These are phyloP conservation scores for Aphelenchoides avenae DNA, from an alignment of 1,140 invertebrate species.

Conservation along the genomic window DNA sequence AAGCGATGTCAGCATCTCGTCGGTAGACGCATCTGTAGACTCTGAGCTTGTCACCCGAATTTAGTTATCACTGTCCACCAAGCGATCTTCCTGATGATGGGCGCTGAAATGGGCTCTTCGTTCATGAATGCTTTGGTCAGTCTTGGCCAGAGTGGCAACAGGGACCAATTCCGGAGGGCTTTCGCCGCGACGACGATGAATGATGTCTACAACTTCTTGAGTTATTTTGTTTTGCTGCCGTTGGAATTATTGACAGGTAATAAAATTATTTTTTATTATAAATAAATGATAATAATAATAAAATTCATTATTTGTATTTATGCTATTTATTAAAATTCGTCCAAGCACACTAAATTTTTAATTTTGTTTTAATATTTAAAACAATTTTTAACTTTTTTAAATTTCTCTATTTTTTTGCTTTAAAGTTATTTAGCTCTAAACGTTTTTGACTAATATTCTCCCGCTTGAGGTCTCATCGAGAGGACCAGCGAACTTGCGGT, in stretches of 20 bases:
- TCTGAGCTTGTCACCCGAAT: too few species aligned
- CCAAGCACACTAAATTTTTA: too few species aligned
- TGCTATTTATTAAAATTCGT: too few species aligned
- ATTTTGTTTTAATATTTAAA: too few species aligned
- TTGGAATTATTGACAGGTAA: too few species aligned
- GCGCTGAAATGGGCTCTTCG: slow-evolving; percentile 60
- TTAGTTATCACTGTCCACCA: slow-evolving; percentile 58
- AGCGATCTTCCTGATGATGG: slow-evolving; percentile 61
- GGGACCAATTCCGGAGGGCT: slow-evolving; percentile 60
- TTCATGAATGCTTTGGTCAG: slow-evolving; percentile 60
- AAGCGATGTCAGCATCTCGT: too few species aligned
- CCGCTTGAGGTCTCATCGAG: slow-evolving; percentile 40
- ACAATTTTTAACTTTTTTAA: too few species aligned
- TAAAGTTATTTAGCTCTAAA: slow-evolving; percentile 34
- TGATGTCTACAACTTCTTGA: slow-evolving; percentile 63
- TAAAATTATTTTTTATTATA: too few species aligned
- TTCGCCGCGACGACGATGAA: slow-evolving; percentile 62
- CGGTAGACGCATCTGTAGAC: too few species aligned
- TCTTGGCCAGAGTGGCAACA: slow-evolving; percentile 57
- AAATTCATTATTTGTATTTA: too few species aligned
- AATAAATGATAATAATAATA: too few species aligned
- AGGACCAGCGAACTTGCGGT: slow-evolving; percentile 39
- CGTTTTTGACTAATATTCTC: slow-evolving; percentile 2
- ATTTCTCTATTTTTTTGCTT: too few species aligned
- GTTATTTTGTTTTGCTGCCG: slow-evolving; percentile 61